Percentiles rank a stretch among this genome's conserved stretches.
These are phyloP conservation scores for Drosophila kokeensis DNA, from an alignment of 2,888 invertebrate species.

Conservation along the genomic window DNA sequence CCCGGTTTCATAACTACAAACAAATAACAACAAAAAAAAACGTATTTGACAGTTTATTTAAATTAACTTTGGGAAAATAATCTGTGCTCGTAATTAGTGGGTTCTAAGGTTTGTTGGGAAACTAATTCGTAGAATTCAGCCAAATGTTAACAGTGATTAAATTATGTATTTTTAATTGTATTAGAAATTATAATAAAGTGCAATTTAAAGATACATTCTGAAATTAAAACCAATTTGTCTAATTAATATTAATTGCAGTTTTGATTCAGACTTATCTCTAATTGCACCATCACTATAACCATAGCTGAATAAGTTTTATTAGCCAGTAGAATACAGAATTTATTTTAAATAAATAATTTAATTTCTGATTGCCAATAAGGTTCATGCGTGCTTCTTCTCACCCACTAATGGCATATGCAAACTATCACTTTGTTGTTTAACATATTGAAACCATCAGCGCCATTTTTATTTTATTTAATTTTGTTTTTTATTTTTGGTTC, in stretches of 20 bases:
- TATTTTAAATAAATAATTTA: not conserved
- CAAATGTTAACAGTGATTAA: not conserved
- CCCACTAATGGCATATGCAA: not conserved
- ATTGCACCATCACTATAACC: not conserved
- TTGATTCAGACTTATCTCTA: not conserved
- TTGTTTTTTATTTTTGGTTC: slow-evolving; percentile 15
- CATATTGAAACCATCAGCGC: slow-evolving; percentile 42
- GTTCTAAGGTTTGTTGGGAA: not conserved
- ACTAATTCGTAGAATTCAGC: not conserved
- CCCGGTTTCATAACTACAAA: slow-evolving; percentile 57
- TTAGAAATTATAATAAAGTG: not conserved
- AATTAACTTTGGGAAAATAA: slow-evolving; percentile 26
- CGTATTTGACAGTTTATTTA: slow-evolving; percentile 28
- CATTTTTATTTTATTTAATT: slow-evolving; percentile 29
- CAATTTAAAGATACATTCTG: not conserved
- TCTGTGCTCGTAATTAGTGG: not conserved
- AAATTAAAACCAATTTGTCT: not conserved
- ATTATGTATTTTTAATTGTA: not conserved
- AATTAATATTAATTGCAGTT: not conserved
- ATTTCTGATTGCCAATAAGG: not conserved
- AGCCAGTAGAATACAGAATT: not conserved
- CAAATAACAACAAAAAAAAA: slow-evolving; percentile 8
- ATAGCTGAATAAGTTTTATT: not conserved
- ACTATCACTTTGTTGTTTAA: not conserved
- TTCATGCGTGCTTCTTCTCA: not conserved